Percentiles rank a stretch among this genome's conserved stretches.
These are phyloP conservation scores for Cheilosia vernalis DNA, from an alignment of 2,888 invertebrate genomes.

Conservation along the genomic window DNA sequence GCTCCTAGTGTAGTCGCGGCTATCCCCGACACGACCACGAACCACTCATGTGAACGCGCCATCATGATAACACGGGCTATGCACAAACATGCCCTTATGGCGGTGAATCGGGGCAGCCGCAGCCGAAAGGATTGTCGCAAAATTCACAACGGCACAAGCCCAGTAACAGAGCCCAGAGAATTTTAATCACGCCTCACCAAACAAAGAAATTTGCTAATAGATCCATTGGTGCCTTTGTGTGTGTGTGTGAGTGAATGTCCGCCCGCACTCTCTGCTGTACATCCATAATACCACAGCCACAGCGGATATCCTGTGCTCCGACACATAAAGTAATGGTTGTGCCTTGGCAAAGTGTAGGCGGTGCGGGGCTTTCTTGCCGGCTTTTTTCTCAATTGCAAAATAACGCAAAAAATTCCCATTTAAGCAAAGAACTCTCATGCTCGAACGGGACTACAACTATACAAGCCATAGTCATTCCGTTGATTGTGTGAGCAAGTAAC, in stretches of 20 bases:
- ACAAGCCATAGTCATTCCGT: conserved; percentile 49
- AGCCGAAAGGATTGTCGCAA: conserved; percentile 67
- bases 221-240: conserved; percentile 51
- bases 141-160: conserved; percentile 56
- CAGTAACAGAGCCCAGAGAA: conserved; percentile 44
- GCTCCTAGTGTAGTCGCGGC: neutral
- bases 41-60: conserved; percentile 64
- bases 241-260: conserved; percentile 12
- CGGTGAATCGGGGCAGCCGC: conserved; percentile 43
- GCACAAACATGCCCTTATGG: conserved; percentile 63
- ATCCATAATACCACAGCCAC: neutral
- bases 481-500: conserved; percentile 69
- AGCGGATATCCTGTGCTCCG: conserved; percentile 42
- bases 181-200: conserved; percentile 74
- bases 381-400: conserved; percentile 44
- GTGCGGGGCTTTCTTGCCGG: conserved; percentile 13
- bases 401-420: conserved; percentile 49
- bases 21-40: conserved; percentile 52
- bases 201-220: conserved; percentile 75
- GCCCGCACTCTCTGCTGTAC: conserved; percentile 12
- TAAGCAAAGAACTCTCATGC: conserved; percentile 42
- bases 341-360: conserved; percentile 48
- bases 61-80: conserved; percentile 59
- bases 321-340: conserved; percentile 61
- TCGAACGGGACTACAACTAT: conserved; percentile 21